These are phyloP conservation scores for Campaea margaritaria DNA, from an alignment of 2,888 invertebrate genomes.

Conservation along the genomic window DNA sequence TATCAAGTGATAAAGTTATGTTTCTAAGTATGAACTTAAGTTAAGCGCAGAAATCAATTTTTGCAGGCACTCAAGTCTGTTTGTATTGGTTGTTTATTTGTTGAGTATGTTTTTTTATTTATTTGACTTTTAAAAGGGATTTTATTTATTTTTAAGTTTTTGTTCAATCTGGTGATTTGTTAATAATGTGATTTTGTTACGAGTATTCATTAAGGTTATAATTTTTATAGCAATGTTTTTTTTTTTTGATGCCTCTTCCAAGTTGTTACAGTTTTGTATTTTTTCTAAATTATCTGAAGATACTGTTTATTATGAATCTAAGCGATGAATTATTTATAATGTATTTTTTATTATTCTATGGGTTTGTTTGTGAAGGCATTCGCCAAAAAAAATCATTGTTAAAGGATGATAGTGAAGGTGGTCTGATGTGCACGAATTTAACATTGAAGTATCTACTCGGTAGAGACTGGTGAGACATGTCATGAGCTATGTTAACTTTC, in stretches of 20 bases:
- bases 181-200: constrained; percentile 38
- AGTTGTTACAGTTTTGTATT: background rate
- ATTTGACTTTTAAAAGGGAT: constrained; percentile 31
- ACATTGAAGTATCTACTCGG: background rate
- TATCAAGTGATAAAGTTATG: constrained; percentile 37
- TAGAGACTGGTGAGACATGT: background rate
- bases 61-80: constrained; percentile 9
- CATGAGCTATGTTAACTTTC: background rate
- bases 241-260: constrained; percentile 1
- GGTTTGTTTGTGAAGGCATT: constrained; percentile 33
- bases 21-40: constrained; percentile 26
- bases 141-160: constrained; percentile 33
- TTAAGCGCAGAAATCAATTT: constrained; percentile 53
- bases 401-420: constrained; percentile 1
- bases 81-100: constrained; percentile 29
- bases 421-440: constrained; percentile 36
- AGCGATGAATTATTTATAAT: constrained; percentile 10
- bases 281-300: constrained; percentile 1
- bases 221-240: constrained; percentile 22
- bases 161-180: constrained; percentile 34
- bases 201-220: constrained; percentile 31
- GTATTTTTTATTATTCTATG: constrained; percentile 11
- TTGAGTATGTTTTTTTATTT: constrained; percentile 39
- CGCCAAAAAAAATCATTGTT: constrained; percentile 34
- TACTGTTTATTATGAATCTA: constrained; percentile 2